Conservation (phyloP, 2,113 vertebrate genomes). For the Progne subis region DNA sequence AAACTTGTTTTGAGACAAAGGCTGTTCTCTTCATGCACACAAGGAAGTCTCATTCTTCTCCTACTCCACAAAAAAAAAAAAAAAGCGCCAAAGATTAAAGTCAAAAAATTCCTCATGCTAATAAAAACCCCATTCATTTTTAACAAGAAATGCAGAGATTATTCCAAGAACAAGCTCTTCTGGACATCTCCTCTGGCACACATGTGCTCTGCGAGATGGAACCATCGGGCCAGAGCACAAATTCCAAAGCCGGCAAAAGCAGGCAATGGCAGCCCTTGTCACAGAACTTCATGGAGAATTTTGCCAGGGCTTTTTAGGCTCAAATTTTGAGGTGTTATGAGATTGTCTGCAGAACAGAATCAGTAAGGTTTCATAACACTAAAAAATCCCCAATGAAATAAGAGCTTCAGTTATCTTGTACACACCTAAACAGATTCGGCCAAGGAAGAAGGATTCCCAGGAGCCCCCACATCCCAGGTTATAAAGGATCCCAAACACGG, state of each 20-base stretch:
- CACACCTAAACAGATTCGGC: rapidly evolving
- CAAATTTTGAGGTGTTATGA: neutral
- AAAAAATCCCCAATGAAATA: neutral
- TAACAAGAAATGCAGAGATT: neutral
- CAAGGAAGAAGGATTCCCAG: neutral
- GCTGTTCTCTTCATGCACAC: neutral
- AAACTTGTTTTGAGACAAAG: conserved; percentile 20
- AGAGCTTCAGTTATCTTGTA: neutral
- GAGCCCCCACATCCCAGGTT: neutral
- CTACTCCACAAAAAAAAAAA: neutral
- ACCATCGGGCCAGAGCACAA: neutral
- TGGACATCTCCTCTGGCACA: neutral
- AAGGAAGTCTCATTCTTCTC: conserved; percentile 21
- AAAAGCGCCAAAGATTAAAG: neutral
- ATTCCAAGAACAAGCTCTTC: conserved; percentile 42
- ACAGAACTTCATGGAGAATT: neutral
- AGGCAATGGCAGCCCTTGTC: neutral
- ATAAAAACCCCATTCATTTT: conserved; percentile 51
- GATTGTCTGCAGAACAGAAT: neutral
- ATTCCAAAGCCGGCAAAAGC: neutral
- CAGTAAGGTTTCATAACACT: neutral
- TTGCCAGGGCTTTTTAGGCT: neutral
- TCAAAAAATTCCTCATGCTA: neutral
- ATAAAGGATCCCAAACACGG: rapidly evolving
- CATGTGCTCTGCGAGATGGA: neutral